Evolutionary conservation across 2,888 invertebrate genomes (phyloP).

Genomic region (Scaptodrosophila latifasciaeformis): DNA sequence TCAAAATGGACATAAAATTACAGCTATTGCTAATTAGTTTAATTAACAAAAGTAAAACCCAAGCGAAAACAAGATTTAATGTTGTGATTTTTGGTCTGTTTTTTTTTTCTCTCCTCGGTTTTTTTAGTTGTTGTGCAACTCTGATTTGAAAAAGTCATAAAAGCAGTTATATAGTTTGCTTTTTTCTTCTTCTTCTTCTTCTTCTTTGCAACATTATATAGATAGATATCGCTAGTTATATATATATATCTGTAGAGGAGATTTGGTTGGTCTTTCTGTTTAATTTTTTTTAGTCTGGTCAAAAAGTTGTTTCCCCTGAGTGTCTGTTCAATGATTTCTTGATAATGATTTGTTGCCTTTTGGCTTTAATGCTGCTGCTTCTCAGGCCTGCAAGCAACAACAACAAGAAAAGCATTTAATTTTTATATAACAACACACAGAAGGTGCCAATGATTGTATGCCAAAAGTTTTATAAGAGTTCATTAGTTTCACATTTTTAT

Average conservation of each 20-base stretch:
- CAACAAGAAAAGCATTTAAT: background rate
- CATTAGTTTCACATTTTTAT: too few species aligned
- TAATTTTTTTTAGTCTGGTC: slow-evolving; percentile 30
- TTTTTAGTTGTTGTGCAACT: slow-evolving; percentile 40
- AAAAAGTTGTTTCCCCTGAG: background rate
- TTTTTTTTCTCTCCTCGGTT: background rate
- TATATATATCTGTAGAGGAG: slow-evolving; percentile 12
- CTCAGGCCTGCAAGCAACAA: background rate
- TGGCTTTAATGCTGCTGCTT: slow-evolving; percentile 16
- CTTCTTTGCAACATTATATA: background rate
- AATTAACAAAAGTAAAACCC: slow-evolving; percentile 3
- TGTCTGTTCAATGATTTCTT: slow-evolving; percentile 22
- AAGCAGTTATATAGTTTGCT: too few species aligned
- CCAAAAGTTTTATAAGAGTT: too few species aligned
- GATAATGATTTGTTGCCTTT: slow-evolving; percentile 38
- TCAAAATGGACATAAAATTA: background rate
- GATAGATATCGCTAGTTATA: slow-evolving; percentile 2
- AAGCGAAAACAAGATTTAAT: background rate
- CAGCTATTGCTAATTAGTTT: slow-evolving; percentile 2
- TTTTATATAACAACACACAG: background rate
- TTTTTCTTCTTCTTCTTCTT: too few species aligned
- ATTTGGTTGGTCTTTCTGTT: too few species aligned
- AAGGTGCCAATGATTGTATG: background rate
- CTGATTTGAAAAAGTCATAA: slow-evolving; percentile 23
- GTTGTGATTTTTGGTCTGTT: background rate